phyloP scores from a whole-genome alignment of 2,797 vertebrate genomes.

The Telmatherina bonti region DNA sequence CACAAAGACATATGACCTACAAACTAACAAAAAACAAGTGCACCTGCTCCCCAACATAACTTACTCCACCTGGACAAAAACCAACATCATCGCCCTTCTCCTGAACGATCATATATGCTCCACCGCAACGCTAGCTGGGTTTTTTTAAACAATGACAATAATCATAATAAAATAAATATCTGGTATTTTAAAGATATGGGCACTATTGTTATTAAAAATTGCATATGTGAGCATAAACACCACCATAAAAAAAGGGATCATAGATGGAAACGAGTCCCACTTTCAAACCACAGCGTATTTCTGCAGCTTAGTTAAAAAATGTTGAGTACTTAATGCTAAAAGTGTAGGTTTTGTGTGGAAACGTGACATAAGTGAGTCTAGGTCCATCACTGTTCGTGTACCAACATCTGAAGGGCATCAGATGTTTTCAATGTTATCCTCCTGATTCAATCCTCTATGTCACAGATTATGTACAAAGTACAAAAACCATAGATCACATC shows the following conservation, averaged over 20 bases:
- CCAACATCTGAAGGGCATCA: slow-evolving; percentile 43
- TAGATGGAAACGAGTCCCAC: slow-evolving; percentile 37
- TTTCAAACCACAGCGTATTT: slow-evolving; percentile 26
- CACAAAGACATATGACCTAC: slow-evolving; percentile 76
- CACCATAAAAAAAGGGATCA: slow-evolving; percentile 44
- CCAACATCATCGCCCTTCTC: slow-evolving; percentile 48
- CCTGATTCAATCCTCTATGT: slow-evolving; percentile 39
- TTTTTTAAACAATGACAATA: slow-evolving; percentile 86
- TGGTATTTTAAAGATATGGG: slow-evolving; percentile 88
- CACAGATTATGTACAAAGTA: slow-evolving; percentile 72
- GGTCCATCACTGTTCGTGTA: slow-evolving; percentile 64
- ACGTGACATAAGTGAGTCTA: slow-evolving; percentile 18
- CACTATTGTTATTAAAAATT: slow-evolving; percentile 90
- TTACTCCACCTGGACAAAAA: slow-evolving; percentile 56
- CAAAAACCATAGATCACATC: slow-evolving; percentile 47
- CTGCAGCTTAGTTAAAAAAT: slow-evolving; percentile 14
- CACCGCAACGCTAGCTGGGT: slow-evolving; percentile 84
- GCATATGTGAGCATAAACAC: slow-evolving; percentile 69
- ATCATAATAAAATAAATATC: slow-evolving; percentile 94
- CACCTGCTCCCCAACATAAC: slow-evolving; percentile 53
- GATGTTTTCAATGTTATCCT: slow-evolving; percentile 24
- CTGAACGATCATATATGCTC: slow-evolving; percentile 54
- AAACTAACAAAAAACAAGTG: slow-evolving; percentile 34
- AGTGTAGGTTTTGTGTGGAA: slow-evolving; percentile 17
- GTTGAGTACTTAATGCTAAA: background rate